Percentiles rank a stretch among this genome's conserved stretches.
phyloP scores from a whole-genome alignment of 2,113 vertebrate species.

The Nyctereutes procyonoides region DNA sequence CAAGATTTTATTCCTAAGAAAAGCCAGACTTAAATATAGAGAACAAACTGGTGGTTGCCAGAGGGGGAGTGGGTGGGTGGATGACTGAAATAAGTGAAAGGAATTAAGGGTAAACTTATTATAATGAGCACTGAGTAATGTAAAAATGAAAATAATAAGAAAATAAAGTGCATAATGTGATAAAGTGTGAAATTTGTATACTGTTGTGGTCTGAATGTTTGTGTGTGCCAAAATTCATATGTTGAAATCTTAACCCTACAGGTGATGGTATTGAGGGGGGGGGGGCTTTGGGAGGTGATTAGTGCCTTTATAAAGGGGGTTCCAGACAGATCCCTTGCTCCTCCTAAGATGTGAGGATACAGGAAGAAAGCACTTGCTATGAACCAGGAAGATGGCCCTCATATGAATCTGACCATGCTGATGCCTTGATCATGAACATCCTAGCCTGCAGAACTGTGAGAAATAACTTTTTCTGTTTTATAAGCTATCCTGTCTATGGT shows the following conservation, averaged over 20 bases:
- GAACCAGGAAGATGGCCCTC: neutral
- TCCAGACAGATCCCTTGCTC: neutral
- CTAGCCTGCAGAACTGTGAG: neutral
- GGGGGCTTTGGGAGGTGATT: neutral
- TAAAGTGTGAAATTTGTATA: neutral
- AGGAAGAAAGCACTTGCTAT: neutral
- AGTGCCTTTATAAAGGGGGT: neutral
- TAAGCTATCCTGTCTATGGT: neutral
- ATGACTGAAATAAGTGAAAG: neutral
- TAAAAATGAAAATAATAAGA: neutral
- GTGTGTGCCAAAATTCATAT: neutral
- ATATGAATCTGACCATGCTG: neutral
- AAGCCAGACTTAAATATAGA: neutral
- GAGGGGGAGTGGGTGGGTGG: neutral
- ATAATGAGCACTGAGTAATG: neutral
- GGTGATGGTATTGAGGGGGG: neutral
- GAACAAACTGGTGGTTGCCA: neutral
- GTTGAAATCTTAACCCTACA: neutral
- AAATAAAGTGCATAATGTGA: neutral
- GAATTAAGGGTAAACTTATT: neutral
- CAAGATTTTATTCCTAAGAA: neutral
- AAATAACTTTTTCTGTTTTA: neutral
- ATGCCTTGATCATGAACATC: neutral
- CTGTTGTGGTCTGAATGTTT: neutral
- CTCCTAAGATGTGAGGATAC: neutral